A percentile compares a stretch with the other conserved stretches of the same genome.
These are phyloP conservation scores for Parus major DNA, from an alignment of 2,113 vertebrate species.

Conservation along the genomic window DNA sequence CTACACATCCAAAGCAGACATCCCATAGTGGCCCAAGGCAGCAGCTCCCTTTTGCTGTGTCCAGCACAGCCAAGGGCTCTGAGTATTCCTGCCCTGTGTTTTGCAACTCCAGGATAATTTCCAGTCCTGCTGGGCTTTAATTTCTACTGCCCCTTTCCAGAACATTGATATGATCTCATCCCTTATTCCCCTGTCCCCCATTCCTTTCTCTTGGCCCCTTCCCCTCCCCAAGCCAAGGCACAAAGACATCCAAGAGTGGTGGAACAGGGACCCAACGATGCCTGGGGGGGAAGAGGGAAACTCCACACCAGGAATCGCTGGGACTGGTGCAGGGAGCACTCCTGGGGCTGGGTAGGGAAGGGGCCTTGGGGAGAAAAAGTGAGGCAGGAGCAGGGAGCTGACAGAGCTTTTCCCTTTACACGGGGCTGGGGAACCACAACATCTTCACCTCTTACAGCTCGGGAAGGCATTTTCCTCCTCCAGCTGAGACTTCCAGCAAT, in stretches of 20 bases:
- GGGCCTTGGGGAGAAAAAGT: too few species aligned
- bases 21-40: neutral
- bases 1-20: neutral
- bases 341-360: neutral
- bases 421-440: neutral
- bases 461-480: neutral
- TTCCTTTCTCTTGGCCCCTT: neutral
- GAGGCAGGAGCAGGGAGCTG: neutral
- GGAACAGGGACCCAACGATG: neutral
- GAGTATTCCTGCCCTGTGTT: neutral
- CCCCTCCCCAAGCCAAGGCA: neutral
- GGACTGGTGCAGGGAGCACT: neutral
- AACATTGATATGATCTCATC: fast-evolving
- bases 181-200: neutral
- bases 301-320: neutral
- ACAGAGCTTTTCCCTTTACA: neutral
- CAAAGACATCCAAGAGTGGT: neutral
- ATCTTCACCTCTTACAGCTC: fast-evolving
- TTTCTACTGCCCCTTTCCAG: neutral
- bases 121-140: too few species aligned
- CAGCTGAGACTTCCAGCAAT: neutral
- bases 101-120: neutral
- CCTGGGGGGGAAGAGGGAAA: neutral
- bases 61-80: neutral
- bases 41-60: neutral